phyloP scores from a whole-genome alignment of 2,888 invertebrate genomes.

The Thecophora atra region DNA sequence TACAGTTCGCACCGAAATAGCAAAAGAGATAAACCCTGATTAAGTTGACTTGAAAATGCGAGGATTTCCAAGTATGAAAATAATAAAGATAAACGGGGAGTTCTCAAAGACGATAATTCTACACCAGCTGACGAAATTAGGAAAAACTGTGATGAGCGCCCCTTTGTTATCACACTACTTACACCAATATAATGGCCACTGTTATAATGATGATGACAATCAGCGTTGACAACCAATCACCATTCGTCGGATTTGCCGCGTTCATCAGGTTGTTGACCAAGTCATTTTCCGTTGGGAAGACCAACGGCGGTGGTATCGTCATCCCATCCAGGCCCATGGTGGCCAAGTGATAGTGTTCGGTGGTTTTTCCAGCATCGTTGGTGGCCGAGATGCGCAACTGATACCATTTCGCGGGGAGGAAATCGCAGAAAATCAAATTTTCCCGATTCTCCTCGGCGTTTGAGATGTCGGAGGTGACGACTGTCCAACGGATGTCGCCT shows the following conservation, averaged over 20 bases:
- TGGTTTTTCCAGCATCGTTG: slow-evolving; percentile 72
- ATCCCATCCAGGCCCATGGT: slow-evolving; percentile 69
- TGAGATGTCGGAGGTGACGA: slow-evolving; percentile 66
- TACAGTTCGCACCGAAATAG: slow-evolving; percentile 19
- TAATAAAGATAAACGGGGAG: background rate
- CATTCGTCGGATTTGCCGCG: slow-evolving; percentile 60
- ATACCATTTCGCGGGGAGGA: slow-evolving; percentile 71
- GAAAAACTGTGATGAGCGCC: too few species aligned
- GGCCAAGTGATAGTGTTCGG: slow-evolving; percentile 71
- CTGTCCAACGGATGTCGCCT: slow-evolving; percentile 66
- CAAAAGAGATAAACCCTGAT: background rate
- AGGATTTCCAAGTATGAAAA: background rate
- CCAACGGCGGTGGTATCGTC: slow-evolving; percentile 62
- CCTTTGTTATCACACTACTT: too few species aligned
- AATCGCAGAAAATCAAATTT: slow-evolving; percentile 68
- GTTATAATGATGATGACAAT: slow-evolving; percentile 63
- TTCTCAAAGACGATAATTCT: background rate
- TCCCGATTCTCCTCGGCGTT: slow-evolving; percentile 65
- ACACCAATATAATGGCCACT: slow-evolving; percentile 61
- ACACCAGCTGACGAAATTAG: too few species aligned
- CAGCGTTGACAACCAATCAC: slow-evolving; percentile 64
- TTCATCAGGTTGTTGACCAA: slow-evolving; percentile 63
- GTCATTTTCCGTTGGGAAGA: slow-evolving; percentile 63
- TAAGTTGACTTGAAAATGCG: background rate
- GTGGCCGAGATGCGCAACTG: slow-evolving; percentile 71